Conservation (phyloP, 2,113 vertebrate genomes). For the Meles meles region DNA sequence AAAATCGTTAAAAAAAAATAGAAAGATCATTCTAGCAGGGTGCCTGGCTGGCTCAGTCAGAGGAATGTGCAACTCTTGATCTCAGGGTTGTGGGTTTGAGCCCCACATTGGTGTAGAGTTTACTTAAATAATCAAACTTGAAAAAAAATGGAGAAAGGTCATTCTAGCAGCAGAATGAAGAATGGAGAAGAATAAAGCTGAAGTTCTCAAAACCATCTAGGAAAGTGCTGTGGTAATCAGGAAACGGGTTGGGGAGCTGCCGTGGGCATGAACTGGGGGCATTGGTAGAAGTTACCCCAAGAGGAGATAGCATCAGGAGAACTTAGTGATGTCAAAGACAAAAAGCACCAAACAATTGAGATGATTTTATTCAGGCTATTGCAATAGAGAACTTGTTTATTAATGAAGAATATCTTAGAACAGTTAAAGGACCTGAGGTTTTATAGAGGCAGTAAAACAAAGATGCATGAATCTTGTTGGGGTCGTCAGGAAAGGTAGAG, state of each 20-base stretch:
- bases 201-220: not conserved
- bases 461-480: not conserved
- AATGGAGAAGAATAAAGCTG: not conserved
- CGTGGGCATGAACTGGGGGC: no score
- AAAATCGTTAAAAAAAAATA: no score
- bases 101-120: not conserved
- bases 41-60: not conserved
- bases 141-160: not conserved
- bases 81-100: not conserved
- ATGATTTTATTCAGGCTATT: not conserved
- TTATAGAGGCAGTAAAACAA: not conserved
- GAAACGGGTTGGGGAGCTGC: not conserved
- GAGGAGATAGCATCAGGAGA: not conserved
- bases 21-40: not conserved
- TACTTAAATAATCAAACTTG: not conserved
- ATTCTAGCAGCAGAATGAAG: not conserved
- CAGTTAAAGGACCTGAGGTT: not conserved
- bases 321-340: not conserved
- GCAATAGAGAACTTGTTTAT: not conserved
- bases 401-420: not conserved
- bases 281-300: not conserved
- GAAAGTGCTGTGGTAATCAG: not conserved
- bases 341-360: not conserved
- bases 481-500: not conserved
- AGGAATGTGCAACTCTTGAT: not conserved